These are phyloP conservation scores for Drosophila fulvimacula DNA, from an alignment of 2,888 invertebrate species.

Conservation along the genomic window DNA sequence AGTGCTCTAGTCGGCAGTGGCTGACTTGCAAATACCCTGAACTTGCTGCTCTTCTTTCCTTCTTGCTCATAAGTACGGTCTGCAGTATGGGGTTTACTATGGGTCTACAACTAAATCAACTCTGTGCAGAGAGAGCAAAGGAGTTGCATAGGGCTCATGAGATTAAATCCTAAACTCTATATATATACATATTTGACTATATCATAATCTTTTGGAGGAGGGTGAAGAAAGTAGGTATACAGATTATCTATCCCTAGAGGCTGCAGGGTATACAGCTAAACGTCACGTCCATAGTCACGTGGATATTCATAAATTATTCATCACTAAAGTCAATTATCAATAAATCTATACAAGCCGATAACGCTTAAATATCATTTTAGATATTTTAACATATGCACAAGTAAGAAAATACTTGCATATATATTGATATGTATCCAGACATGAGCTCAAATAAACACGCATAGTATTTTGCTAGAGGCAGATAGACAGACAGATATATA, in stretches of 20 bases:
- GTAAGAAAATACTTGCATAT: neutral
- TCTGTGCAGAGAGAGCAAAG: too few relatives aligned
- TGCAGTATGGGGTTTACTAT: too few relatives aligned
- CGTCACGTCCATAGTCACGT: neutral
- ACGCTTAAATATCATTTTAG: neutral
- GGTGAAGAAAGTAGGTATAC: too few relatives aligned
- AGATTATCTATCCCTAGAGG: too few relatives aligned
- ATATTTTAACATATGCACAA: neutral
- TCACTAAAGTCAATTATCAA: slow-evolving; percentile 3
- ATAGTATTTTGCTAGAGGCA: neutral
- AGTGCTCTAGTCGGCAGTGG: neutral
- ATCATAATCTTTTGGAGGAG: too few relatives aligned
- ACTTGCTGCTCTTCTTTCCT: neutral
- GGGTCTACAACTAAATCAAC: too few relatives aligned
- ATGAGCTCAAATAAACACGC: neutral
- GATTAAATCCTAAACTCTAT: too few relatives aligned
- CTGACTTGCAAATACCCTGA: neutral
- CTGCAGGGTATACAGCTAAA: neutral
- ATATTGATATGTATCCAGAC: neutral
- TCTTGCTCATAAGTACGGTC: too few relatives aligned
- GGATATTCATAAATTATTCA: neutral
- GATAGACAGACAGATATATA: neutral
- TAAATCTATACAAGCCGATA: slow-evolving; percentile 1
- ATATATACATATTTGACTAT: too few relatives aligned
- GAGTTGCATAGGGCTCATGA: too few relatives aligned